A percentile compares a stretch with the other conserved stretches of the same genome.
Evolutionary conservation across 2,888 invertebrate species (phyloP).

Genomic region (Notocelia uddmanniana): DNA sequence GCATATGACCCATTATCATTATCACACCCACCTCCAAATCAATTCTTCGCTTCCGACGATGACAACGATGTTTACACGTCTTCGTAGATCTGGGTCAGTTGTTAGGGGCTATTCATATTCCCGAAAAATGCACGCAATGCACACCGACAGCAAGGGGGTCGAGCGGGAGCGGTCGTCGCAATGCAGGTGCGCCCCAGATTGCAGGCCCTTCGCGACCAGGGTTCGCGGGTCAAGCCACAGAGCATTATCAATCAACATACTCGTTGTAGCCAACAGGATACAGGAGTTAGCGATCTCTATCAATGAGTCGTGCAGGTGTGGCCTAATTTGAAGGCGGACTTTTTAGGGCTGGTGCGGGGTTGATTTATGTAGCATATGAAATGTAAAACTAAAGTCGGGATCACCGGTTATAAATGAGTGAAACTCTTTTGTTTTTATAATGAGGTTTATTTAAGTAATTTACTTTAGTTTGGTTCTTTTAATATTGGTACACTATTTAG

Average conservation of each 20-base stretch:
- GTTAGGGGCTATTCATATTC: slow-evolving; percentile 5
- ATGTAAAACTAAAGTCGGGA: too few species aligned
- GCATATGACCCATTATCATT: slow-evolving; percentile 5
- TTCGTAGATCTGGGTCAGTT: slow-evolving; percentile 5
- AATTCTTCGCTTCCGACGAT: not conserved
- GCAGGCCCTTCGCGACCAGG: slow-evolving; percentile 25
- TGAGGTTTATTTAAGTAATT: too few species aligned
- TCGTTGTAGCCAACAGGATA: not conserved
- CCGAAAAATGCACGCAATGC: slow-evolving; percentile 59
- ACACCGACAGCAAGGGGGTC: slow-evolving; percentile 65
- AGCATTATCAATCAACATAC: not conserved
- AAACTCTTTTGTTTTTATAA: too few species aligned
- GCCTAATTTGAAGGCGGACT: not conserved
- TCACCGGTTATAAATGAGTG: too few species aligned
- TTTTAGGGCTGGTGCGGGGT: not conserved
- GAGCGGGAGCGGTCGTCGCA: slow-evolving; percentile 64
- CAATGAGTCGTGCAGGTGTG: not conserved
- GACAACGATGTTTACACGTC: slow-evolving; percentile 10
- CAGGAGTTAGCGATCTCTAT: not conserved
- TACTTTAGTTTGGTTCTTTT: too few species aligned
- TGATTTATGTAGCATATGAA: not conserved
- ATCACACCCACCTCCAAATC: not conserved
- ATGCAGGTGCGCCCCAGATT: slow-evolving; percentile 80
- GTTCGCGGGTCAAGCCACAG: slow-evolving; percentile 20
- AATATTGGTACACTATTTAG: too few species aligned